These are phyloP conservation scores for Meghimatium bilineatum DNA, from an alignment of 2,888 invertebrate genomes.

Conservation along the genomic window DNA sequence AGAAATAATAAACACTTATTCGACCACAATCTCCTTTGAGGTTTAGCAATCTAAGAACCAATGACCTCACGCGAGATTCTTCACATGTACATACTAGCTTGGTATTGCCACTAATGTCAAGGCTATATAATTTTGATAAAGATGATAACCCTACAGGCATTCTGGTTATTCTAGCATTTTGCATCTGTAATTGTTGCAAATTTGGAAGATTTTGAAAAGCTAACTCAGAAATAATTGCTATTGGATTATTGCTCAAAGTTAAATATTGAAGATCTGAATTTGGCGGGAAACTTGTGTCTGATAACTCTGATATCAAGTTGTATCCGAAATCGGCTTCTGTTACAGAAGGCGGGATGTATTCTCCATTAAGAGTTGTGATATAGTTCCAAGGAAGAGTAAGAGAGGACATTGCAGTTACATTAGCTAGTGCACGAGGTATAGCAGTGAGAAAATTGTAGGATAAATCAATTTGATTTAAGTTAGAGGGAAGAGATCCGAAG, in stretches of 20 bases:
- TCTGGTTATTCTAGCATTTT: not conserved
- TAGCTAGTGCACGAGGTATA: not conserved
- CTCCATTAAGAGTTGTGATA: not conserved
- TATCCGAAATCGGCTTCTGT: not conserved
- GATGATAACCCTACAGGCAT: not conserved
- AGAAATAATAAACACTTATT: not conserved
- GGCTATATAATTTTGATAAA: not conserved
- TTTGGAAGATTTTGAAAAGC: not conserved
- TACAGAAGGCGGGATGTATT: not conserved
- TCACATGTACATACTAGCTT: not conserved
- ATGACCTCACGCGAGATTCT: not conserved
- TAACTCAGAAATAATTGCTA: not conserved
- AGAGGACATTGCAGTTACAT: not conserved
- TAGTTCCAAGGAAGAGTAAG: not conserved
- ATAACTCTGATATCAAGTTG: conserved; percentile 6
- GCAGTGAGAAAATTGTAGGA: not conserved
- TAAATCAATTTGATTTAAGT: not conserved
- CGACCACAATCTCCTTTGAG: not conserved
- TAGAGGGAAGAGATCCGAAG: not conserved
- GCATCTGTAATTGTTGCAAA: not conserved
- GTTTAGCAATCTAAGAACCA: not conserved
- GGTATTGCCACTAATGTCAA: not conserved
- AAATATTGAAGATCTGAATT: not conserved
- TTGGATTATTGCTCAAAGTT: conserved; percentile 5
- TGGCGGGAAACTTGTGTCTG: conserved; percentile 2